Evolutionary conservation across 2,888 invertebrate species (phyloP), one percentile per base, ranked within the genome.

Genomic region (Dolichomitus sp.): DNA sequence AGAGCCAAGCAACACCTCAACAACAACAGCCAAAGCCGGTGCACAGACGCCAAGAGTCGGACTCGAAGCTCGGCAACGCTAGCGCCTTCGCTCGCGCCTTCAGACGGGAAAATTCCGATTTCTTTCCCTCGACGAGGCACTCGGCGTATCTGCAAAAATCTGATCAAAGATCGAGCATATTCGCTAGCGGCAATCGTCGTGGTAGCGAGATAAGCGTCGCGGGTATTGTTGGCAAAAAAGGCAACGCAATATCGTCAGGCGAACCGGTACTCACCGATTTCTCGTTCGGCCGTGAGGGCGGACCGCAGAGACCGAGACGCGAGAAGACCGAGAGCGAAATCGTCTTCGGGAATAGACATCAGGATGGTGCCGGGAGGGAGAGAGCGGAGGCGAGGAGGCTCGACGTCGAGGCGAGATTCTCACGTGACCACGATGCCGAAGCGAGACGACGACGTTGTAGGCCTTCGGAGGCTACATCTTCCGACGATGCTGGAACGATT

Each of bases 251-350:
- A 6, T 83, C 57, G n/a, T 40, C 89, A 72, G 96, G 96, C 45
- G 97, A 97, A 91, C 96, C 97, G 7, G 94, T 97, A 52, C 93
- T 97, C 84, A 97, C 96, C 61, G 96, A 97, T 91, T 97, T 96
- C 88, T 95, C 86, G 94, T 94, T 92, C 94, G 94, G 94, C 93
- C 94, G 88, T 93, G 93, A 90, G 94, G 91, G 37, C 93, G 94
- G 86, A 89, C 93, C 40, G 93, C 94, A 90, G 94, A 94, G 90
- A 90, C 97, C 97, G 69, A 95, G 98, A 90, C 95, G 98, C 90
- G 98, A 98, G 95, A 97, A 97, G 95, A 98, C 98, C 91, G 98
- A 98, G 94, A 97, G 97, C 83, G 97, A 97, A 94, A 97, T 98
- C 92, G 96, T 97, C 89, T 95, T 97, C 92, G 95, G 97, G 90